Evolutionary conservation across 1,140 invertebrate species (phyloP).

Genomic region (Eubasilissa regina): DNA sequence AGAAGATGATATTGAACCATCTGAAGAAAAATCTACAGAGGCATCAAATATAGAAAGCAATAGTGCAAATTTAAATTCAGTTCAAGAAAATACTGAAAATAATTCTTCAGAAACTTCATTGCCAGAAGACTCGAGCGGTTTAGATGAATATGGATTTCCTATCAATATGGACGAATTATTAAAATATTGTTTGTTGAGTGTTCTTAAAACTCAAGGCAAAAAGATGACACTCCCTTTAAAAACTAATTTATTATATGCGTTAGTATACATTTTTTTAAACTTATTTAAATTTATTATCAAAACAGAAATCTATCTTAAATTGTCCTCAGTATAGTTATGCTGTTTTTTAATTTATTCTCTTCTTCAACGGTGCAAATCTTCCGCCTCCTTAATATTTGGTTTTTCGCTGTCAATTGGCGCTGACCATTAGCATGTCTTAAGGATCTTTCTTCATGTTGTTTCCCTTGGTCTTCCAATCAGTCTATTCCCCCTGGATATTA

Average conservation of each 20-base stretch:
- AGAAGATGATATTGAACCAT: slow-evolving; percentile 42
- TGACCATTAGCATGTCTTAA: no score
- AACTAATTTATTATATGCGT: slow-evolving; percentile 70
- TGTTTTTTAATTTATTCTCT: no score
- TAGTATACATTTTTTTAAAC: slow-evolving; percentile 45
- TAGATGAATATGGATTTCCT: slow-evolving; percentile 65
- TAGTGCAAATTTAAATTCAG: background rate
- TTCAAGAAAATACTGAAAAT: background rate
- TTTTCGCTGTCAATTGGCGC: no score
- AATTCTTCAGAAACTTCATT: slow-evolving; percentile 7
- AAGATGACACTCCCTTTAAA: slow-evolving; percentile 71
- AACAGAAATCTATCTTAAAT: no score
- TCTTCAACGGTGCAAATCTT: no score
- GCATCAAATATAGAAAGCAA: background rate
- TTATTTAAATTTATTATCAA: background rate
- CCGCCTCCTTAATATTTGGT: no score
- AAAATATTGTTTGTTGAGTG: slow-evolving; percentile 84
- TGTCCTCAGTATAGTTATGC: no score
- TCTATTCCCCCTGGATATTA: no score
- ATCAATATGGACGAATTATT: slow-evolving; percentile 83
- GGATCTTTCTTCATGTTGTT: no score
- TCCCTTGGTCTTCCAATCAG: no score
- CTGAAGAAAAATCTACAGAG: background rate
- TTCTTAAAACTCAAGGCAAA: slow-evolving; percentile 79
- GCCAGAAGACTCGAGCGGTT: background rate